A percentile compares a stretch with the other conserved stretches of the same genome.
phyloP scores from a whole-genome alignment of 2,797 vertebrate species.

The Jordanella pulchra region DNA sequence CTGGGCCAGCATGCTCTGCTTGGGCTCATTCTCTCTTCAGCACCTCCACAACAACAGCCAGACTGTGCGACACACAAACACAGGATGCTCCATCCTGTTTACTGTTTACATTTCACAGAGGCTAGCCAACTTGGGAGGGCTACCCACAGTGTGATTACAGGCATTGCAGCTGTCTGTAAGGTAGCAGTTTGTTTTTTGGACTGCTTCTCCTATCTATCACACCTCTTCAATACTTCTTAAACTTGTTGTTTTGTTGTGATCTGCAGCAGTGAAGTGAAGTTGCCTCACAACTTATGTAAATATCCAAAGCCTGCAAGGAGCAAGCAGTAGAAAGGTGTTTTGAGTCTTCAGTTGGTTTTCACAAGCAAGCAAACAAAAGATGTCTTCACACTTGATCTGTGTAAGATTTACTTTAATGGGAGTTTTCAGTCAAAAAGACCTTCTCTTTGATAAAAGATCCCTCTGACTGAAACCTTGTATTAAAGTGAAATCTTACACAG shows the following conservation, averaged over 20 bases:
- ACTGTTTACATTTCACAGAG: conserved; percentile 81
- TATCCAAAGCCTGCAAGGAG: conserved; percentile 1
- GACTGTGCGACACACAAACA: conserved; percentile 33
- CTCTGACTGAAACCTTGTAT: too few species aligned
- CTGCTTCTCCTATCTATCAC: background rate
- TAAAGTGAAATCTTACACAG: too few species aligned
- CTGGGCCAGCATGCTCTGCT: conserved; percentile 73
- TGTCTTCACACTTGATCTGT: too few species aligned
- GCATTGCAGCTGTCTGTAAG: conserved; percentile 67
- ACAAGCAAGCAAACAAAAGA: too few species aligned
- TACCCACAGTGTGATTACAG: conserved; percentile 55
- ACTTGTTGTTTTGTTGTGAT: background rate
- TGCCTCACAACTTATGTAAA: conserved; percentile 3
- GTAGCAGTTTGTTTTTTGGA: conserved; percentile 21
- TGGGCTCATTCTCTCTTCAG: conserved; percentile 67
- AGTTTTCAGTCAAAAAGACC: too few species aligned
- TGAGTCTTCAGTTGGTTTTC: too few species aligned
- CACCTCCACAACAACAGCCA: conserved; percentile 17
- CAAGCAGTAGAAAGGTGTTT: too few species aligned
- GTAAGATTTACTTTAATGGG: too few species aligned
- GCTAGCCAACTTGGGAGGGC: conserved; percentile 74
- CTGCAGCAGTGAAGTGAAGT: background rate
- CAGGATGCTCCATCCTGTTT: conserved; percentile 77
- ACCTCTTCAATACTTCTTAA: background rate
- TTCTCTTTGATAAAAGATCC: too few species aligned